Conservation (phyloP, 2,888 invertebrate genomes). For the Ormyrus rosae region DNA sequence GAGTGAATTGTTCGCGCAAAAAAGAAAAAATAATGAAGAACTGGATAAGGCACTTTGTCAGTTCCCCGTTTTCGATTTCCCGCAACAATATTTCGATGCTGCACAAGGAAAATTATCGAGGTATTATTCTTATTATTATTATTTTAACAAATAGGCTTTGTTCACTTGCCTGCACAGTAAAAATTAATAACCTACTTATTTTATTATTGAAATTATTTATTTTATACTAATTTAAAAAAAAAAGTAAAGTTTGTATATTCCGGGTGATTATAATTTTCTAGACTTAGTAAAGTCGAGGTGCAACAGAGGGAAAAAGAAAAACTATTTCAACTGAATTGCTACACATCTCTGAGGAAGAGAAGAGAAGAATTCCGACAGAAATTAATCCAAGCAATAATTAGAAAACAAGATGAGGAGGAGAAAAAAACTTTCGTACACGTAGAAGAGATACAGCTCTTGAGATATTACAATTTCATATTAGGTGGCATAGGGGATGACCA, state of each 20-base stretch:
- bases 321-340: constrained; percentile 77
- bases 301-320: constrained; percentile 56
- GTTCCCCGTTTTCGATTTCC: constrained; percentile 34
- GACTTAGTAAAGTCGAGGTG: neutral
- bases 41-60: constrained; percentile 33
- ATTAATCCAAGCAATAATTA: constrained; percentile 85
- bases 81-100: constrained; percentile 20
- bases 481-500: constrained; percentile 94
- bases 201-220: neutral
- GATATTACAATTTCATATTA: constrained; percentile 93
- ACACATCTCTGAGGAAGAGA: constrained; percentile 83
- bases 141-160: no score
- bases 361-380: constrained; percentile 89
- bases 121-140: constrained; percentile 34
- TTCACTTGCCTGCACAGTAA: no score
- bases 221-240: neutral
- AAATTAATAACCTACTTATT: no score
- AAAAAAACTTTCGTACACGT: constrained; percentile 71
- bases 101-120: constrained; percentile 31
- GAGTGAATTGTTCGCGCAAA: constrained; percentile 20
- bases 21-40: constrained; percentile 42
- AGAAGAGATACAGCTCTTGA: constrained; percentile 83
- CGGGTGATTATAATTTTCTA: constrained; percentile 7
- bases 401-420: constrained; percentile 67
- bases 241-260: neutral